Evolutionary conservation across 2,888 invertebrate genomes (phyloP), one percentile per base, ranked within the genome.

Genomic region (Cyclophora albipunctata): DNA sequence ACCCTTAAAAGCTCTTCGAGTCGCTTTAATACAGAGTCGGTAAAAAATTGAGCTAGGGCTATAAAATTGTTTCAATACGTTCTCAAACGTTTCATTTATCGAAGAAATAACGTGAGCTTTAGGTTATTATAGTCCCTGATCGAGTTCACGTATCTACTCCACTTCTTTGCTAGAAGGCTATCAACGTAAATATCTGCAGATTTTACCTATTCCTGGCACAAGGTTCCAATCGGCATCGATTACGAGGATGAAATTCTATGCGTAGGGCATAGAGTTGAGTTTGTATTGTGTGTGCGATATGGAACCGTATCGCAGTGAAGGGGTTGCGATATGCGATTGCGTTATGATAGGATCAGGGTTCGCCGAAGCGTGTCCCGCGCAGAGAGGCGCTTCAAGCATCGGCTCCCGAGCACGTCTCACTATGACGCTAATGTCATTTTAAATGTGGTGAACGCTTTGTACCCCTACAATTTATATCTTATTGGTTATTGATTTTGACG

Each of bases 301-400:
- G 57, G 67, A 61, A 79, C 79, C 50, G 55, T 81, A 64, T 78
- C 71, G 55, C 43, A 63, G 54, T 71, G 62, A 46, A 49, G 52
- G 55, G 54, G 56, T 60, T 60, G 62, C 70, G 75, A 78, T 80
- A 84, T 84, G 79, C 81, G 78, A 87, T 85, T 85, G 82, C 85
- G 82, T 84, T 88, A 85, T 87, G 87, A 87, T 87, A 83, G 87
- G 87, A 88, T 88, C 85, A 78, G 87, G 73, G 77, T 78, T 80
- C 84, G 78, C 53, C 70, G 78, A 71, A 81, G 86, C 87, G 76
- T 78, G 72, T 67, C 64, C 69, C 67, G 66, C 67, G 67, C 62
- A 69, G 71, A 73, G 72, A 69, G 67, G 65, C 68, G 73, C 71
- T 73, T 62, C 67, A 60, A 73, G 67, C 61, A 58, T 67, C 67